These are phyloP conservation scores for Sitophilus oryzae DNA, from an alignment of 1,140 invertebrate species.

Conservation along the genomic window DNA sequence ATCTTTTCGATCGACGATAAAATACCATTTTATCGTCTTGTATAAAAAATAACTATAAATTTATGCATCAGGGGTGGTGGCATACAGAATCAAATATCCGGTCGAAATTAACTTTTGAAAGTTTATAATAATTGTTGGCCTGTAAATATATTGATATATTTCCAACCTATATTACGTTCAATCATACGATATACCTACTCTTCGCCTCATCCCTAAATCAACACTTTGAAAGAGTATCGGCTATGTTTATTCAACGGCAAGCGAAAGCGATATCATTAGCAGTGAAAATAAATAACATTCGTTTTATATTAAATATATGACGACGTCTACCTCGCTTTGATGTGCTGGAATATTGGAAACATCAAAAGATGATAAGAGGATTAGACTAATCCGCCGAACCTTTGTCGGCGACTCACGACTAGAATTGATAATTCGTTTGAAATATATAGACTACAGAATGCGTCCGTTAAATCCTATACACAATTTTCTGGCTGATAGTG, in stretches of 20 bases:
- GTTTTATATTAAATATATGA: neutral
- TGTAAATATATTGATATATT: too few species aligned
- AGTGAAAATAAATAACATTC: neutral
- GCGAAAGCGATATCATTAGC: neutral
- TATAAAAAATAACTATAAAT: too few species aligned
- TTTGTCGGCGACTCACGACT: constrained; percentile 29
- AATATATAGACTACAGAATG: constrained; percentile 23
- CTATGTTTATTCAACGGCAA: neutral
- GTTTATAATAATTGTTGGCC: too few species aligned
- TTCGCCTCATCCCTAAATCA: too few species aligned
- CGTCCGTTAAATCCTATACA: constrained; percentile 16
- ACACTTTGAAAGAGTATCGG: too few species aligned
- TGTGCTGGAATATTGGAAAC: constrained; percentile 26
- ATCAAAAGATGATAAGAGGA: constrained; percentile 31
- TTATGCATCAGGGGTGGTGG: too few species aligned
- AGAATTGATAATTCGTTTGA: constrained; percentile 31
- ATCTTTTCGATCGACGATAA: too few species aligned
- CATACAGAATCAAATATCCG: too few species aligned
- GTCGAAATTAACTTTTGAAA: too few species aligned
- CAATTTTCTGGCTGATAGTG: constrained; percentile 12
- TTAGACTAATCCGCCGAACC: constrained; percentile 27
- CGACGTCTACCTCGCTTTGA: constrained; percentile 15
- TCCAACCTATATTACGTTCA: too few species aligned
- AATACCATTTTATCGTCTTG: too few species aligned
- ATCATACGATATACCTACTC: too few species aligned